Evolutionary conservation across 2,797 vertebrate genomes (phyloP).

Genomic region (Sternarchorhynchus goeldii): DNA sequence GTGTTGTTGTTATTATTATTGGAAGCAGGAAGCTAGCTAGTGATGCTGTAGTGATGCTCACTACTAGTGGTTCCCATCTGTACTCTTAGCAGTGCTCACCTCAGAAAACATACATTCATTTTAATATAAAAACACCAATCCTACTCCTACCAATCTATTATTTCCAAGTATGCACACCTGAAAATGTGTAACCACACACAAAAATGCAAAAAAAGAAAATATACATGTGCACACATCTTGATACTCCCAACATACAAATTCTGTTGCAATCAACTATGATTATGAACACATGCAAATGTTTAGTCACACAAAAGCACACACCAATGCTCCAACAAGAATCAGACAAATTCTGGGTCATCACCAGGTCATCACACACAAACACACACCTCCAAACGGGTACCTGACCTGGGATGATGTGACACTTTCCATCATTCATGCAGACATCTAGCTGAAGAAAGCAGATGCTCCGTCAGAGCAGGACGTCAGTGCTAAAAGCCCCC

Average conservation of each 20-base stretch:
- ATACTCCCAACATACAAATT: slow-evolving; percentile 79
- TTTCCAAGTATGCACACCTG: slow-evolving; percentile 52
- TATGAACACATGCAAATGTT: not conserved
- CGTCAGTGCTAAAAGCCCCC: slow-evolving; percentile 88
- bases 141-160: not conserved
- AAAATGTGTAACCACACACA: not conserved
- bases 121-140: not conserved
- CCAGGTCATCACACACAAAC: slow-evolving; percentile 1
- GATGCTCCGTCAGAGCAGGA: slow-evolving; percentile 88
- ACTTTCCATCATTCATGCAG: slow-evolving; percentile 93
- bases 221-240: slow-evolving; percentile 58
- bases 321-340: not conserved
- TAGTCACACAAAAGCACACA: not conserved
- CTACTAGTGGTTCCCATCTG: slow-evolving; percentile 89
- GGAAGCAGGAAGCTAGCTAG: slow-evolving; percentile 65
- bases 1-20: no score
- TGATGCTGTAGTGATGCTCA: slow-evolving; percentile 86
- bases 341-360: not conserved
- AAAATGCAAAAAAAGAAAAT: not conserved
- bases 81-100: slow-evolving; percentile 94
- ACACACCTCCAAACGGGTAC: slow-evolving; percentile 54
- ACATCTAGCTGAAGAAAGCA: slow-evolving; percentile 86
- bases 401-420: slow-evolving; percentile 78
- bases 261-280: slow-evolving; percentile 44
- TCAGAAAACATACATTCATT: slow-evolving; percentile 62